Percentiles rank a stretch among this genome's conserved stretches.
Evolutionary conservation across 2,888 invertebrate species (phyloP).

Genomic region (Eutolmus rufibarbis): DNA sequence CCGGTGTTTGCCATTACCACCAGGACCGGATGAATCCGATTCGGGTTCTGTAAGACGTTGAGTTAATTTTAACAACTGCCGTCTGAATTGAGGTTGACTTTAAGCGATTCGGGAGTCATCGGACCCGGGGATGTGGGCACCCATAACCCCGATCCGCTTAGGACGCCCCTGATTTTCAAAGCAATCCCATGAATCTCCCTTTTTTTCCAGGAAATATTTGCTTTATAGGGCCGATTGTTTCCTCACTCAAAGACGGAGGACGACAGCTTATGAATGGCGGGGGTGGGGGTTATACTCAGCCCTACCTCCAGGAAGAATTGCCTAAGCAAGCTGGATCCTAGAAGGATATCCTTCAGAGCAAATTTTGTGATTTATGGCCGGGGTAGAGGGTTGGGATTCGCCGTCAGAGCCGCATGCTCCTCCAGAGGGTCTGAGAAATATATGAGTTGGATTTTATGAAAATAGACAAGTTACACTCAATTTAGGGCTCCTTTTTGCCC

Average conservation of each 20-base stretch:
- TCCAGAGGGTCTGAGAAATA: not conserved
- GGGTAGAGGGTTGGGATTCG: not conserved
- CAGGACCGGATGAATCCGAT: not conserved
- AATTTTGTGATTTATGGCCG: constrained; percentile 13
- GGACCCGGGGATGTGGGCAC: not conserved
- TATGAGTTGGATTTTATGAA: constrained; percentile 10
- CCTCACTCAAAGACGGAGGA: not conserved
- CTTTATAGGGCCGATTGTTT: not conserved
- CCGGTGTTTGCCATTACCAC: not conserved
- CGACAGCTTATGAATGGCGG: not conserved
- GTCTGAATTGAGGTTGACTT: not conserved
- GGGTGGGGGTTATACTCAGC: not conserved
- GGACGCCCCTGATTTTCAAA: not conserved
- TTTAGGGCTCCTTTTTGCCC: not conserved
- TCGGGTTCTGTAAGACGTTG: not conserved
- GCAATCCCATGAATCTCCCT: not conserved
- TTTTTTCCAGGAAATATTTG: not conserved
- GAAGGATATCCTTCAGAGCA: not conserved
- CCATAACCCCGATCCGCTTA: not conserved
- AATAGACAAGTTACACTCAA: constrained; percentile 15
- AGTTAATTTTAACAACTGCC: constrained; percentile 26
- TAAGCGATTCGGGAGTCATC: not conserved
- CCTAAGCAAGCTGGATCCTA: not conserved
- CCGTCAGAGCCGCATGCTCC: not conserved
- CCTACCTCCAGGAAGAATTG: not conserved